Evolutionary conservation across 2,797 vertebrate species (phyloP).

Genomic region (Hipposideros larvatus): DNA sequence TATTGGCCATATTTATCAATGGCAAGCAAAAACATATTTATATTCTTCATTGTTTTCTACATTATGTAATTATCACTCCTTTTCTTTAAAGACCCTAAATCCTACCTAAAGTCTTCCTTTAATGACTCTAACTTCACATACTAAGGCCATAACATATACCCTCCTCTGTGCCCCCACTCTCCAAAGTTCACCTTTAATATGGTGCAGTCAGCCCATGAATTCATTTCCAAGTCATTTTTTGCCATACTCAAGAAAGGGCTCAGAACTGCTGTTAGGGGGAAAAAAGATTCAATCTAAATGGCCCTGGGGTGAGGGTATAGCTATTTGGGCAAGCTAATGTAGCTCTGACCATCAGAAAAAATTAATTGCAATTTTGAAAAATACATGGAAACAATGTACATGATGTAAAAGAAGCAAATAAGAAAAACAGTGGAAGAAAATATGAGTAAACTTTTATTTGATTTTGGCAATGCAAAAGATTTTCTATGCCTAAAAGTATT

Average conservation of each 20-base stretch:
- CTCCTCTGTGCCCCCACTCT: background rate
- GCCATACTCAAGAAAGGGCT: background rate
- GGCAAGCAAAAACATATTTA: background rate
- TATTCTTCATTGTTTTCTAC: background rate
- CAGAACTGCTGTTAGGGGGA: background rate
- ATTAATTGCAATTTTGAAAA: background rate
- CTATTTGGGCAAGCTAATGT: background rate
- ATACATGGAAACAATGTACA: background rate
- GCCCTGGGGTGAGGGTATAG: background rate
- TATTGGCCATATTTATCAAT: background rate
- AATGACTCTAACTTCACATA: background rate
- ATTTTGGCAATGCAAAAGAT: background rate
- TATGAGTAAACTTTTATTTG: background rate
- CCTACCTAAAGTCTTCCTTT: background rate
- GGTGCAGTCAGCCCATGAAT: background rate
- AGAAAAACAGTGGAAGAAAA: background rate
- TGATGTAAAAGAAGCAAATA: background rate
- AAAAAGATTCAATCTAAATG: background rate
- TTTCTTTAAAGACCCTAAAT: background rate
- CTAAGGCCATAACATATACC: background rate
- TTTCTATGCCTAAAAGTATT: slow-evolving; percentile 13
- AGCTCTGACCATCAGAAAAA: background rate
- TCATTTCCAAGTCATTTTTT: background rate
- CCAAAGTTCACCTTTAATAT: background rate
- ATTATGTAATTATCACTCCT: background rate